These are phyloP conservation scores for Harpegnathos saltator DNA, from an alignment of 1,140 invertebrate species.

Conservation along the genomic window DNA sequence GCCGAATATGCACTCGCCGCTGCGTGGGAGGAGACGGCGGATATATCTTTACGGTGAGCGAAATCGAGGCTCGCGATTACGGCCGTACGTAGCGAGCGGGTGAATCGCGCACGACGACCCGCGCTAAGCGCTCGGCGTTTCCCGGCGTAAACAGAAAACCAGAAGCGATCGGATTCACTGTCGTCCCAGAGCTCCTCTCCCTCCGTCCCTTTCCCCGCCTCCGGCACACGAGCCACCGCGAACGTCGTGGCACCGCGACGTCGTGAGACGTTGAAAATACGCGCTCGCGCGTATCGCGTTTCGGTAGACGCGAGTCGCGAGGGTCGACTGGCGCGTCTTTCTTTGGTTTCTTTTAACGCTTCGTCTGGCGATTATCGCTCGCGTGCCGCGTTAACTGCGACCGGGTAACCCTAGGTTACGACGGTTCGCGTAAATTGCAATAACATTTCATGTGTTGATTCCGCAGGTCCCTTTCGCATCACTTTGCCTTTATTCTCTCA, in stretches of 20 bases:
- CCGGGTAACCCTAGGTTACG: too few species aligned
- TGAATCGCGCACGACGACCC: constrained; percentile 33
- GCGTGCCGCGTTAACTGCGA: neutral
- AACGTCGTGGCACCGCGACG: too few species aligned
- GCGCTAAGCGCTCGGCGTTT: constrained; percentile 44
- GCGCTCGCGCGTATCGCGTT: too few species aligned
- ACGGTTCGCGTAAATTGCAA: too few species aligned
- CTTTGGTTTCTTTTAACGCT: neutral
- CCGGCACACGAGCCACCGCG: too few species aligned
- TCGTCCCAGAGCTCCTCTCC: too few species aligned
- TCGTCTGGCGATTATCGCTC: neutral
- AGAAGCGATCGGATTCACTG: neutral
- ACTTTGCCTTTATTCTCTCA: neutral
- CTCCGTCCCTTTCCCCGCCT: too few species aligned
- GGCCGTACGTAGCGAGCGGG: constrained; percentile 23
- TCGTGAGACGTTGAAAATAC: too few species aligned
- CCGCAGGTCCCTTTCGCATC: neutral
- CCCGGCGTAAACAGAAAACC: neutral
- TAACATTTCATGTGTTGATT: neutral
- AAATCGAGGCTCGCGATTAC: constrained; percentile 56
- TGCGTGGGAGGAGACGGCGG: neutral
- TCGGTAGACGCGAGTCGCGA: neutral
- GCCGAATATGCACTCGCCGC: constrained; percentile 12
- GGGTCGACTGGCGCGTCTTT: neutral
- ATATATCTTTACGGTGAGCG: constrained; percentile 48